Conservation (phyloP, 2,888 invertebrate species). For the Temnothorax rugatulus region DNA sequence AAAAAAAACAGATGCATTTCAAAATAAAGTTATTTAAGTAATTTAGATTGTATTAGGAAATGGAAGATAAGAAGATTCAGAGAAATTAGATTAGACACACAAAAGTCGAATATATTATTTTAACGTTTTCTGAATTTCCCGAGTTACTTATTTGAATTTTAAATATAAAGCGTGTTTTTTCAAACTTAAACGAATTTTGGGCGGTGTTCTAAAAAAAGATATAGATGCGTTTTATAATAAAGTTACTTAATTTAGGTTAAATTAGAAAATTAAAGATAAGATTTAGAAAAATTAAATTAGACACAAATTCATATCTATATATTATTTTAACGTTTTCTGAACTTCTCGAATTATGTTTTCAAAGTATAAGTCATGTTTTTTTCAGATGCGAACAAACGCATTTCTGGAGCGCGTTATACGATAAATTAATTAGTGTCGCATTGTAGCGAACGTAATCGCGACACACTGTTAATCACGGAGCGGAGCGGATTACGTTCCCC, state of each 20-base stretch:
- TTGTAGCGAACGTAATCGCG: slow-evolving; percentile 38
- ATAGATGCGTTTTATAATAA: neutral
- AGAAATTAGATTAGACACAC: neutral
- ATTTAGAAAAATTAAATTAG: neutral
- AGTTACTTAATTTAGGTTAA: neutral
- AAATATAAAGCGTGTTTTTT: neutral
- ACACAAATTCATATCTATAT: neutral
- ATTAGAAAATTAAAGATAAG: neutral
- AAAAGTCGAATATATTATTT: neutral
- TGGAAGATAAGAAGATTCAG: neutral
- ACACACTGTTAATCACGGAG: slow-evolving; percentile 61
- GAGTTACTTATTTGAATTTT: neutral
- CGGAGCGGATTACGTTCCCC: slow-evolving; percentile 62
- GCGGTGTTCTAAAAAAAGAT: neutral
- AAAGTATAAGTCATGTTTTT: neutral
- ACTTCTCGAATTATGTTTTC: neutral
- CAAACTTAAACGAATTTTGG: neutral
- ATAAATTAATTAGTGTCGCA: slow-evolving; percentile 43
- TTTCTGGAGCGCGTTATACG: neutral
- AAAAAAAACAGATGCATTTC: neutral
- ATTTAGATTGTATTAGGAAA: neutral
- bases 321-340: neutral
- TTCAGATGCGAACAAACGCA: neutral
- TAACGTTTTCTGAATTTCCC: neutral
- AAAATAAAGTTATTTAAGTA: neutral